These are phyloP conservation scores for Gyps fulvus DNA, from an alignment of 2,113 vertebrate genomes.

Conservation along the genomic window DNA sequence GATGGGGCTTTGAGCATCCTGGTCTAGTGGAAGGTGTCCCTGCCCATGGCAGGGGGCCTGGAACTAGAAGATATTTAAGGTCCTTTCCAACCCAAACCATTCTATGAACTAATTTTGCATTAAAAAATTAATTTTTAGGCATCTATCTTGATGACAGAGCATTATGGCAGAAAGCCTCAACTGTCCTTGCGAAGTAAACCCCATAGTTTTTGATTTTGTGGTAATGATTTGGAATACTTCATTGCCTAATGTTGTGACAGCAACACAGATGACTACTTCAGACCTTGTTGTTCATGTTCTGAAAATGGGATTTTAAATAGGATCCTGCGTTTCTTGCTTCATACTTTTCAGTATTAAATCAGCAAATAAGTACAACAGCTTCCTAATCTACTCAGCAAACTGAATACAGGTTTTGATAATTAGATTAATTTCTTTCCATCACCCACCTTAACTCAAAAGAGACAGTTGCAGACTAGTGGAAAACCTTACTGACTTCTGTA, in stretches of 20 bases:
- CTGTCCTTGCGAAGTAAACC: neutral
- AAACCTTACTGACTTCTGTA: neutral
- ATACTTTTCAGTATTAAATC: neutral
- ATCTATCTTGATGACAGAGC: neutral
- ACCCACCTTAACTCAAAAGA: neutral
- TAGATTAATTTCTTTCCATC: neutral
- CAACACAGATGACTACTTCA: neutral
- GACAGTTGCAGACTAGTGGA: neutral
- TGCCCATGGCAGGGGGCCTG: too few species aligned
- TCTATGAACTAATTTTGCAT: neutral
- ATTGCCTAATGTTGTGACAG: neutral
- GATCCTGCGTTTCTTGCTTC: neutral
- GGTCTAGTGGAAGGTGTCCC: too few species aligned
- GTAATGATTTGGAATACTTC: neutral
- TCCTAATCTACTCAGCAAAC: neutral
- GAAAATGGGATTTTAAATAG: neutral
- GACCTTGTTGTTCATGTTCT: neutral
- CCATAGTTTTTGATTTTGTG: neutral
- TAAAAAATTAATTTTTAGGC: neutral
- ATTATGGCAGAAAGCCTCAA: neutral
- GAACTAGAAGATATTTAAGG: too few species aligned
- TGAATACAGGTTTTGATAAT: neutral
- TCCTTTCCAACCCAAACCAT: too few species aligned
- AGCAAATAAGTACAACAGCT: neutral
- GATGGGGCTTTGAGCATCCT: too few species aligned